Conservation (phyloP, 2,797 vertebrate genomes). For the Myotis vivesi region DNA sequence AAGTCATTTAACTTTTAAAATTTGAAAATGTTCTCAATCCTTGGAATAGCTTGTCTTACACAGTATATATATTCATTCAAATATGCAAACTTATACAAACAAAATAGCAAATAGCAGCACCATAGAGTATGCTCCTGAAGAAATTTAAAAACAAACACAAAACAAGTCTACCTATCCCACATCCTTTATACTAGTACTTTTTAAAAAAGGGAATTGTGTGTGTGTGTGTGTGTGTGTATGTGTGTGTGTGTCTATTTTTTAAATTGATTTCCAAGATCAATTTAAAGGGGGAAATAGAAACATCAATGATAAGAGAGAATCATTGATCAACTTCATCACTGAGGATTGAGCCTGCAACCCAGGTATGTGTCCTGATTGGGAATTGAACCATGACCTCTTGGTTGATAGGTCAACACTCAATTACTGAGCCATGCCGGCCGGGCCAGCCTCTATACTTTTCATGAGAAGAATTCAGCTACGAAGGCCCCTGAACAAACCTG, state of each 20-base stretch:
- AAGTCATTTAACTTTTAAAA: constrained; percentile 42
- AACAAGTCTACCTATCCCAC: not conserved
- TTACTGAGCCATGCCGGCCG: too few relatives aligned
- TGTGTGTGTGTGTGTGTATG: too few relatives aligned
- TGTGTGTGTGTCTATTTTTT: too few relatives aligned
- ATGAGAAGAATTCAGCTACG: not conserved
- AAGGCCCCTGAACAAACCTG: not conserved
- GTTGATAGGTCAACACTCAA: too few relatives aligned
- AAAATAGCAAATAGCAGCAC: not conserved
- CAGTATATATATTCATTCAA: not conserved
- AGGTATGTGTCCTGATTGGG: too few relatives aligned
- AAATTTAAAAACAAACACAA: not conserved
- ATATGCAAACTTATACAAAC: not conserved
- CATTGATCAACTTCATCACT: too few relatives aligned
- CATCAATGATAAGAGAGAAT: too few relatives aligned
- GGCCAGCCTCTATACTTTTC: not conserved
- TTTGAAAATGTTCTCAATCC: not conserved
- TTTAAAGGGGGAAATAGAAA: too few relatives aligned
- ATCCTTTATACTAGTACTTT: not conserved
- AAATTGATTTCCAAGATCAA: too few relatives aligned
- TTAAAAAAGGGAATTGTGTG: too few relatives aligned
- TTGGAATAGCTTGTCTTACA: not conserved
- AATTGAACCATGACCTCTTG: too few relatives aligned
- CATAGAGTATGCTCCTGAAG: not conserved
- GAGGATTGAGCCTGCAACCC: too few relatives aligned